phyloP scores from a whole-genome alignment of 1,140 invertebrate species.

The Sinonovacula constricta region DNA sequence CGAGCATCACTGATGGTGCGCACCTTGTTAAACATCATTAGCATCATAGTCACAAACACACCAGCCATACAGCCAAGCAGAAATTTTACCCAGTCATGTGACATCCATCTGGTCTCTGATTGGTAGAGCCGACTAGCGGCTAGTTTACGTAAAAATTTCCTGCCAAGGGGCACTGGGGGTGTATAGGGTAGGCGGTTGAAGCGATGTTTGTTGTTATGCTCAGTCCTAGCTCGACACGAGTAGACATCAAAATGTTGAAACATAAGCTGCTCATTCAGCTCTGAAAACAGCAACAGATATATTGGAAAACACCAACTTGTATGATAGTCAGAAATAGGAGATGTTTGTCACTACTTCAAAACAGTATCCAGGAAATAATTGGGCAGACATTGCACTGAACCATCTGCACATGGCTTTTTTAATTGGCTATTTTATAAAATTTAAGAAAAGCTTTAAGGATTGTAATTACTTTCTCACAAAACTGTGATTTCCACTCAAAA shows the following conservation, averaged over 20 bases:
- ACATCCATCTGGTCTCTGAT: background rate
- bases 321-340: no score
- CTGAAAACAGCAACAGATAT: background rate
- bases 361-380: no score
- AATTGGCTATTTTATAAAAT: no score
- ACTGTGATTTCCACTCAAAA: no score
- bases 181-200: background rate
- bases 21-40: background rate
- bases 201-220: background rate
- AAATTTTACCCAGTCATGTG: background rate
- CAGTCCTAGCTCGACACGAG: background rate
- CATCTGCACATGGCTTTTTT: no score
- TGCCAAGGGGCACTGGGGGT: background rate
- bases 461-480: no score
- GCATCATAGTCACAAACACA: background rate
- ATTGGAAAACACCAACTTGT: background rate
- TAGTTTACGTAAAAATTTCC: background rate
- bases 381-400: no score
- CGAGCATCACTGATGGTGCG: background rate
- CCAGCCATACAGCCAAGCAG: background rate
- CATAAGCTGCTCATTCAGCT: background rate
- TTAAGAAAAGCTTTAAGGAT: no score
- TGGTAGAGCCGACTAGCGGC: background rate
- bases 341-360: no score
- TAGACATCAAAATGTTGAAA: background rate